Evolutionary conservation across 2,797 vertebrate genomes (phyloP), one percentile per base, ranked within the genome.

Genomic region (Anolis apletophallus): DNA sequence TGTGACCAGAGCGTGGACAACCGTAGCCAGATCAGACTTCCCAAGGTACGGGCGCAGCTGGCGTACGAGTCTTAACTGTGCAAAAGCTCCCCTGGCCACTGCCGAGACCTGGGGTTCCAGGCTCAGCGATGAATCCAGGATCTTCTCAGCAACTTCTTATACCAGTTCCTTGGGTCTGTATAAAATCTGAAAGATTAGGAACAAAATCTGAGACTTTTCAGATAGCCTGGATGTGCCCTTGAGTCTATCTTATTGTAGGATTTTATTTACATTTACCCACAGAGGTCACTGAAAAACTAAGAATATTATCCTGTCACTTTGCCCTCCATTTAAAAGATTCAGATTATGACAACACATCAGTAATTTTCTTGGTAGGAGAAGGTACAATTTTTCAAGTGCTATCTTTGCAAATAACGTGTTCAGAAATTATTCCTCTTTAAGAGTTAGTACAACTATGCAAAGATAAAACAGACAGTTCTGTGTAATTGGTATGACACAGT

Each of bases 391-490:
- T 71, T 71, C 13, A 73, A 34, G 34, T 55, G 80, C 73, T 50
- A 34, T 12, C 68, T 85, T 73, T 73, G 36, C 26, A 86, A 86
- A 55, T 68, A 67, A 29, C 34, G 26, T 34, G 29, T 64, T 34
- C 74, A 23, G n/a, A 50, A 75, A 64, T 80, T 73, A 73, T 64
- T n/a, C 46, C 57, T 74, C 54, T 86, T 36, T 52, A 68, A 77
- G 14, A 84, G 14, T 77, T 12, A 23, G 40, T 26, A 7, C 54
- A 9, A 69, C 19, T 81, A 16, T 81, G 19, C 54, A 81, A 55
- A 71, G 29, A 26, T 26, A 74, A 19, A 36, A 36, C 21, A 67
- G 14, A 82, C 14, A 75, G 29, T 34, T 75, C 29, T 32, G 26
- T 46, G 23, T 74, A 21, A 57, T 50, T 50, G 34, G 16, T 26